These are phyloP conservation scores for Cnemophilus loriae DNA, from an alignment of 2,113 vertebrate genomes.

Conservation along the genomic window DNA sequence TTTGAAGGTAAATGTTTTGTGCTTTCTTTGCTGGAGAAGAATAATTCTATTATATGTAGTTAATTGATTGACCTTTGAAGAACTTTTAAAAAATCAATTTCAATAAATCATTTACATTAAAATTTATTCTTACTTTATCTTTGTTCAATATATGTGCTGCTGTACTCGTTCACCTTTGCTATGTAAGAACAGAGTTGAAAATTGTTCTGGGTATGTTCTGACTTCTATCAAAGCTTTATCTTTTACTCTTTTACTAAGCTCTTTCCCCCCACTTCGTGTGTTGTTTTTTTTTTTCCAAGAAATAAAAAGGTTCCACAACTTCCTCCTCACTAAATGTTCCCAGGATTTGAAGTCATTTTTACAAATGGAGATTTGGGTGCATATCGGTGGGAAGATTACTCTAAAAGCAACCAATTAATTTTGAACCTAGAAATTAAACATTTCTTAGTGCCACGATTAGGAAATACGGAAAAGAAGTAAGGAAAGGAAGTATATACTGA, in stretches of 20 bases:
- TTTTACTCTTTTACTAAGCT: background rate
- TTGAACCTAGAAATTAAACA: background rate
- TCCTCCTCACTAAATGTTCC: background rate
- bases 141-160: background rate
- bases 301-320: background rate
- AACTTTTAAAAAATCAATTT: background rate
- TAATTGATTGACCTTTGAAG: background rate
- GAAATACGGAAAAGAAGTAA: background rate
- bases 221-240: background rate
- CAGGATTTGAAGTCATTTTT: background rate
- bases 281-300: background rate
- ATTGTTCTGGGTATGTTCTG: background rate
- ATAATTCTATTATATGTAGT: background rate
- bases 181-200: background rate
- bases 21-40: background rate
- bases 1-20: background rate
- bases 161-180: background rate
- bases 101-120: background rate
- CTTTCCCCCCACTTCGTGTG: fast-evolving
- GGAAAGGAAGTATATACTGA: background rate
- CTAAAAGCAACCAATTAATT: background rate
- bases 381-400: background rate
- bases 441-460: background rate
- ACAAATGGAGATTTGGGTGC: background rate
- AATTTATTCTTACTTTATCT: background rate